Percentiles rank a stretch among this genome's conserved stretches.
Conservation (phyloP, 2,797 vertebrate species). For the Lophotriccus pileatus region DNA sequence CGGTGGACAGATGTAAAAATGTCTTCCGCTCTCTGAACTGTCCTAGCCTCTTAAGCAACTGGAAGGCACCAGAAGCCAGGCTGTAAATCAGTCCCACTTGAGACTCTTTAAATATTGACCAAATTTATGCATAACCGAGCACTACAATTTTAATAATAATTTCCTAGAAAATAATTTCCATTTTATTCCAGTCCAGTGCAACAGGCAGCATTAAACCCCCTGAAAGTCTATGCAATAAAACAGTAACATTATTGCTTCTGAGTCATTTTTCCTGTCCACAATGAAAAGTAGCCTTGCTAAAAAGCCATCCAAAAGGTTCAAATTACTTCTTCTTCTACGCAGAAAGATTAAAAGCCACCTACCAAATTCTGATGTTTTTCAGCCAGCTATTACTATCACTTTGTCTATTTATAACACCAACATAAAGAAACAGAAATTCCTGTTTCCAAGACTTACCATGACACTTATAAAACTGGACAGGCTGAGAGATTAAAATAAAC, state of each 20-base stretch:
- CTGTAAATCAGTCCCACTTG: background rate
- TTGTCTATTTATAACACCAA: conserved; percentile 22
- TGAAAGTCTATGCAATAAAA: background rate
- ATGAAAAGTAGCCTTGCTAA: conserved; percentile 28
- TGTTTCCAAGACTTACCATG: background rate
- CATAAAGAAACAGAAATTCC: conserved; percentile 31
- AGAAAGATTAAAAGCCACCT: background rate
- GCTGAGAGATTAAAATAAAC: conserved; percentile 19
- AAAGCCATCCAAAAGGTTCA: background rate
- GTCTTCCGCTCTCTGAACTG: background rate
- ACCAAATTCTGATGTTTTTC: conserved; percentile 21
- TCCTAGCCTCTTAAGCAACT: background rate
- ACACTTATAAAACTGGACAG: conserved; percentile 1
- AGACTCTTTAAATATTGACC: background rate
- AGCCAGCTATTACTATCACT: background rate
- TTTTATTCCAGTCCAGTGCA: background rate
- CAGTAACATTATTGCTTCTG: background rate
- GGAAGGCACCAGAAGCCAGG: background rate
- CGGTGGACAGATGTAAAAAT: background rate
- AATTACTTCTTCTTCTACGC: conserved; percentile 39
- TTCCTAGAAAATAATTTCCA: background rate
- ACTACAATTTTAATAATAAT: background rate
- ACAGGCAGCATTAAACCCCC: background rate
- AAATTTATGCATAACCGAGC: background rate
- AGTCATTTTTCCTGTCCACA: background rate